Conservation (phyloP, 2,888 invertebrate genomes). For the Pollenia griseotomentosa region DNA sequence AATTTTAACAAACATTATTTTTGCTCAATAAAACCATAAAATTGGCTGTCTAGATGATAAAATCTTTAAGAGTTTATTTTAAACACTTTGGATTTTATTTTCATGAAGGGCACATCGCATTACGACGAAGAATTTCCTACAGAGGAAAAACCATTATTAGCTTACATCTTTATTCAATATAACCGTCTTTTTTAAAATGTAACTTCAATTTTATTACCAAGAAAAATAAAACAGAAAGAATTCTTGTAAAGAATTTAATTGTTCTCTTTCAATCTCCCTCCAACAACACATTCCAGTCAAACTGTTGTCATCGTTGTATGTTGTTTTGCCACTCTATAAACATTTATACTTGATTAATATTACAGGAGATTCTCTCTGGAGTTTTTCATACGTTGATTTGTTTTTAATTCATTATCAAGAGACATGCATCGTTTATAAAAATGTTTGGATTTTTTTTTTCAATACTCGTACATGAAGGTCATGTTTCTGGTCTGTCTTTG, state of each 20-base stretch:
- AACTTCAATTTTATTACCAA: not conserved
- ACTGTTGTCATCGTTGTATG: constrained; percentile 6
- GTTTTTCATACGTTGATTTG: not conserved
- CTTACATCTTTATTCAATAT: too few relatives aligned
- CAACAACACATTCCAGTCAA: not conserved
- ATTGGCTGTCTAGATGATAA: too few relatives aligned
- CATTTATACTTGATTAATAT: not conserved
- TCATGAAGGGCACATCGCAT: too few relatives aligned
- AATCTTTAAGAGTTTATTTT: too few relatives aligned
- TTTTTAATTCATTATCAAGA: constrained; percentile 55
- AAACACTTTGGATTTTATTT: too few relatives aligned
- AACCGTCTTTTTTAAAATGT: too few relatives aligned
- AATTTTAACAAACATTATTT: too few relatives aligned
- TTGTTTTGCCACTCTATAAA: constrained; percentile 24
- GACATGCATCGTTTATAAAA: constrained; percentile 59
- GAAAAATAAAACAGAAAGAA: constrained; percentile 8
- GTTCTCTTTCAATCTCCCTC: not conserved
- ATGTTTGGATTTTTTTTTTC: constrained; percentile 56
- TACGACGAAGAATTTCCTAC: too few relatives aligned
- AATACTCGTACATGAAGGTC: constrained; percentile 66
- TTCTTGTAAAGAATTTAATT: constrained; percentile 32
- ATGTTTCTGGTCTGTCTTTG: constrained; percentile 55
- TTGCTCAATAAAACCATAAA: too few relatives aligned
- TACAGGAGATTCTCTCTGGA: constrained; percentile 13
- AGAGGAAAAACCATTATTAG: too few relatives aligned